Evolutionary conservation across 2,797 vertebrate species (phyloP), one percentile per base, ranked within the genome.

Genomic region (Tinamus major): DNA sequence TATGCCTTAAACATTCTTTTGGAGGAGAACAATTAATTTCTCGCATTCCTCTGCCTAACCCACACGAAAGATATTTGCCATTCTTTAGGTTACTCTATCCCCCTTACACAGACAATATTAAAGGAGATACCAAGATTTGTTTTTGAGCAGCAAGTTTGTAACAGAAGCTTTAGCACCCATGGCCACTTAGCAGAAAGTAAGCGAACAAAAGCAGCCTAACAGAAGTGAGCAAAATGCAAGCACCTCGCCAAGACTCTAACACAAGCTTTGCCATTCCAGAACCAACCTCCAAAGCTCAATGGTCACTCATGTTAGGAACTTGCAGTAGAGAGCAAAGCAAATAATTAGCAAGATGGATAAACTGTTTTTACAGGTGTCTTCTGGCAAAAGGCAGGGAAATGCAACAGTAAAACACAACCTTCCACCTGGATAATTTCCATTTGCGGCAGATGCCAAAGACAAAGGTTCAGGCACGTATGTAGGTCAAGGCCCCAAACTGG

Each of bases 1-100:
- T 85, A 94, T 72, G 78, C 76, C 41, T 87, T 65, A 85, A 87
- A 62, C 76, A 94, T 82, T 78, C 68, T 53, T 74, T 85, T 69
- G 76, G 79, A 90, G 39, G 33, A 79, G 64, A 89, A 84, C 85
- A 90, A 96, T 46, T 70, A 93, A 65, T 94, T 87, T 94, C 55
- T 94, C 72, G 35, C 55, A 93, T 96, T 93, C 64, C 74, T 94
- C 95, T 70, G 46, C 58, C 90, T 96, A 97, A 87, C 89, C 87
- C 92, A 93, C 92, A 87, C 44, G 56, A 96, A 95, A 96, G 86
- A 96, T 95, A 95, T n/a, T 85, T 97, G 67, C 61, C 90, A 96
- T 97, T 97, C 91, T 88, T 96, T 76, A 90, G 79, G 91, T 62
- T 87, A 21, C 94, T 94, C 93, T 94, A 71, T 92, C 92, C 63